Conservation (phyloP, 2,797 vertebrate species). For the Anabas testudineus region DNA sequence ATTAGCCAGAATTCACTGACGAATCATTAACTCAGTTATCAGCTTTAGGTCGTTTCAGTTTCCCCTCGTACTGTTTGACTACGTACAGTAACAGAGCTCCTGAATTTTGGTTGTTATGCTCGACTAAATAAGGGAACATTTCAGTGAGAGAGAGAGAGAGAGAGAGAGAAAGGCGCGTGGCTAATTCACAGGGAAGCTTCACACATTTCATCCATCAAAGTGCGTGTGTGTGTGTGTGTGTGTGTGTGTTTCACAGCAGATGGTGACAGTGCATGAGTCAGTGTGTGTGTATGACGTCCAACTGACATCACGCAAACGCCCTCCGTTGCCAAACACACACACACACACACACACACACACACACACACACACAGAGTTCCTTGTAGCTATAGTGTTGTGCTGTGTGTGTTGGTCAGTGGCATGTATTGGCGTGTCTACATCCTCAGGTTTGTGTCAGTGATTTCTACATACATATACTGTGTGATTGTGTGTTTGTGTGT, state of each 20-base stretch:
- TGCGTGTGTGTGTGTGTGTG: slow-evolving; percentile 40
- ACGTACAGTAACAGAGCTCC: background rate
- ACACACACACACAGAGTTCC: slow-evolving; percentile 5
- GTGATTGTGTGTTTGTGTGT: slow-evolving; percentile 18
- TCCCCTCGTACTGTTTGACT: background rate
- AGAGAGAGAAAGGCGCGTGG: slow-evolving; percentile 28
- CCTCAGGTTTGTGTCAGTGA: slow-evolving; percentile 20
- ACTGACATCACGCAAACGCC: slow-evolving; percentile 62
- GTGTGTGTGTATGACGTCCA: slow-evolving; percentile 64
- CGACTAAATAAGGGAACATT: slow-evolving; percentile 42
- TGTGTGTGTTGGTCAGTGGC: slow-evolving; percentile 5
- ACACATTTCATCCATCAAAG: slow-evolving; percentile 45
- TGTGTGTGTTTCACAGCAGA: slow-evolving; percentile 68
- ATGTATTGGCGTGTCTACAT: background rate
- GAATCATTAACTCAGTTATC: background rate
- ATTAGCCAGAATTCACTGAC: too few relatives aligned
- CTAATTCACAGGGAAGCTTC: slow-evolving; percentile 52
- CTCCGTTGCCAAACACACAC: slow-evolving; percentile 59
- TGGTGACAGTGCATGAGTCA: slow-evolving; percentile 77
- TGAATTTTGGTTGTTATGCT: background rate
- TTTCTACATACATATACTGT: background rate
- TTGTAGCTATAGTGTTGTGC: slow-evolving; percentile 33
- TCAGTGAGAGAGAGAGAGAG: background rate
- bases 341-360: slow-evolving; percentile 37
- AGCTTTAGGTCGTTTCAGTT: background rate